Evolutionary conservation across 2,797 vertebrate species (phyloP), one percentile per base, ranked within the genome.

Genomic region (Discoglossus pictus): DNA sequence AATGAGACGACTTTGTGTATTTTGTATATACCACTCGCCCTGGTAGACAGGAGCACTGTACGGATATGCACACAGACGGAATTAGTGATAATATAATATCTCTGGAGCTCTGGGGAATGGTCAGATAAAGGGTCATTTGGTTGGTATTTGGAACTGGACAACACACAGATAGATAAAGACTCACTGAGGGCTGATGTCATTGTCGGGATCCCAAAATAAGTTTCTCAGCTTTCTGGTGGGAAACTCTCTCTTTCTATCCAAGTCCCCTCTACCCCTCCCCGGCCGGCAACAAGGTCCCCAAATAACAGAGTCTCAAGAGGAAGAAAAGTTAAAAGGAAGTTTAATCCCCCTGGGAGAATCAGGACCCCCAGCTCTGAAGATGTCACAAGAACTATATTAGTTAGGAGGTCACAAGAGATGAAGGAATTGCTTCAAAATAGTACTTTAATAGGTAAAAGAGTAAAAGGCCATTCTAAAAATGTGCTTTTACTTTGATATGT

Each of bases 61-160:
- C n/a, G n/a, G n/a, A n/a, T n/a, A n/a, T n/a, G n/a, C n/a, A n/a
- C n/a, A n/a, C n/a, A n/a, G n/a, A n/a, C n/a, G n/a, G n/a, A n/a
- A n/a, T n/a, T n/a, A n/a, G 81, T 80, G 83, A 85, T 85, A 86
- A 85, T 83, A 67, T 81, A 85, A 77, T 89, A 87, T 87, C 87
- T 84, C 88, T 89, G 78, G 83, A 34, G 31, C 25, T 0, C 0
- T 43, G 39, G 61, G 39, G 60, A 60, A 46, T 54, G 65, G 0
- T 0, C 0, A 3, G 64, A 44, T 34, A 51, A 42, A 15, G 21
- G 25, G 17, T 21, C 17, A 23, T 2, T 48, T 36, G 70, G 24
- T 5, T 68, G 62, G 50, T 53, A 55, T 0, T 24, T 53, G 59
- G 23, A 64, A 54, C 61, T 63, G 46, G 61, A 78, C 48, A 61